These are phyloP conservation scores for Hippocampus kuda DNA, from an alignment of 2,797 vertebrate genomes.

Conservation along the genomic window DNA sequence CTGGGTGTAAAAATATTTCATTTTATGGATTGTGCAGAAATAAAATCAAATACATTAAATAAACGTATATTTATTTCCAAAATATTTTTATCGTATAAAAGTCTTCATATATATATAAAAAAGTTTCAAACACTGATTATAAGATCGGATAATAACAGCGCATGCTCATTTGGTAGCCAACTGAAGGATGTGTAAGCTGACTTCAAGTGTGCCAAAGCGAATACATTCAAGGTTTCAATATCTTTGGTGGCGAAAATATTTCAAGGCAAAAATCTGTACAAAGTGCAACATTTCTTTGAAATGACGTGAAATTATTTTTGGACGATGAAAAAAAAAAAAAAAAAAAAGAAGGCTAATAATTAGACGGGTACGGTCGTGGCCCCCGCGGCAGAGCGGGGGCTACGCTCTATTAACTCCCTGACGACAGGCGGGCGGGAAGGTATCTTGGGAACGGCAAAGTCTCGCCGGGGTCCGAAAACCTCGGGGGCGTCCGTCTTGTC, in stretches of 20 bases:
- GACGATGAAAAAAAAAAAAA: neutral
- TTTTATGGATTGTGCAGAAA: neutral
- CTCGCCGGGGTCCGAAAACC: neutral
- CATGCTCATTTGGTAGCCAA: neutral
- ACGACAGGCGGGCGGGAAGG: conserved; percentile 4
- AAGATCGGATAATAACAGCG: neutral
- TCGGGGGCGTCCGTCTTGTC: conserved; percentile 4
- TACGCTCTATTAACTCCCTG: conserved; percentile 86
- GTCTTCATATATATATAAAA: neutral
- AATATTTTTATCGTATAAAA: conserved; percentile 1
- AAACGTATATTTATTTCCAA: neutral
- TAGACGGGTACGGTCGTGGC: neutral
- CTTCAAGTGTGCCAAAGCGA: neutral
- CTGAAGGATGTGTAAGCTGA: neutral
- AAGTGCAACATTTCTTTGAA: neutral
- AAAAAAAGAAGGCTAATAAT: neutral
- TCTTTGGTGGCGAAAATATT: neutral
- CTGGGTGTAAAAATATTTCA: too few species aligned
- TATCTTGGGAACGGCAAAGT: conserved; percentile 4
- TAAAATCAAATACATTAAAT: neutral
- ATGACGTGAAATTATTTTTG: neutral
- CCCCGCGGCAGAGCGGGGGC: neutral
- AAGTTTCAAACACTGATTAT: neutral
- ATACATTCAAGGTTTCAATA: neutral
- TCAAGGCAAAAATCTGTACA: neutral